Percentiles rank a stretch among this genome's conserved stretches.
These are phyloP conservation scores for Orgyia antiqua DNA, from an alignment of 2,888 invertebrate genomes.

Conservation along the genomic window DNA sequence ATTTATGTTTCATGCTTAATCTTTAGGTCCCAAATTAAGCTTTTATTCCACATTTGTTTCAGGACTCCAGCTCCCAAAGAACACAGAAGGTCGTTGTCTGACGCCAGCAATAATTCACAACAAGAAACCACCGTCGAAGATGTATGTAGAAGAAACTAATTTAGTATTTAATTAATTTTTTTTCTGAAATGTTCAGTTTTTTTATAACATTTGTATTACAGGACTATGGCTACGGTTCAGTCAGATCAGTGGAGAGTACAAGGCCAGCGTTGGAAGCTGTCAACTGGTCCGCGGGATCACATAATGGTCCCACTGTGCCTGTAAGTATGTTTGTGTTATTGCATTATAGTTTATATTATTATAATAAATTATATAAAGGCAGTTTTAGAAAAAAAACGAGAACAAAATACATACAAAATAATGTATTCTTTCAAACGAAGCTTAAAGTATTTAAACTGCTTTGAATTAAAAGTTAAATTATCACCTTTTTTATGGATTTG, in stretches of 20 bases:
- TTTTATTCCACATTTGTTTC: no score
- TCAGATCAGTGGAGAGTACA: conserved; percentile 80
- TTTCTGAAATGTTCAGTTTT: not conserved
- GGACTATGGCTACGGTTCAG: conserved; percentile 88
- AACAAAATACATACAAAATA: not conserved
- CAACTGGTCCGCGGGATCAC: conserved; percentile 79
- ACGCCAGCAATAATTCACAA: conserved; percentile 82
- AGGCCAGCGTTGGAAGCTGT: conserved; percentile 82
- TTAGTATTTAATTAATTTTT: not conserved
- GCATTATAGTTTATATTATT: no score
- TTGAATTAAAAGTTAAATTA: no score
- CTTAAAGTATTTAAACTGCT: no score
- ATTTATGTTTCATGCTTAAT: no score
- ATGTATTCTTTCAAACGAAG: no score
- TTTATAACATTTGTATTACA: conserved; percentile 25
- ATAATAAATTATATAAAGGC: no score
- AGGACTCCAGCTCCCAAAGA: conserved; percentile 54
- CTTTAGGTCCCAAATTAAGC: no score
- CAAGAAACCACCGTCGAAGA: conserved; percentile 70
- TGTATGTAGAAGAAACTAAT: conserved; percentile 46
- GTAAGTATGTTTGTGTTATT: no score
- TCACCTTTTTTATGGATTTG: no score
- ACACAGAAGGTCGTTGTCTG: conserved; percentile 82
- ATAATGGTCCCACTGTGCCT: conserved; percentile 57
- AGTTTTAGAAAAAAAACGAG: not conserved